Evolutionary conservation across 2,888 invertebrate species (phyloP).

Genomic region (Noctua pronuba): DNA sequence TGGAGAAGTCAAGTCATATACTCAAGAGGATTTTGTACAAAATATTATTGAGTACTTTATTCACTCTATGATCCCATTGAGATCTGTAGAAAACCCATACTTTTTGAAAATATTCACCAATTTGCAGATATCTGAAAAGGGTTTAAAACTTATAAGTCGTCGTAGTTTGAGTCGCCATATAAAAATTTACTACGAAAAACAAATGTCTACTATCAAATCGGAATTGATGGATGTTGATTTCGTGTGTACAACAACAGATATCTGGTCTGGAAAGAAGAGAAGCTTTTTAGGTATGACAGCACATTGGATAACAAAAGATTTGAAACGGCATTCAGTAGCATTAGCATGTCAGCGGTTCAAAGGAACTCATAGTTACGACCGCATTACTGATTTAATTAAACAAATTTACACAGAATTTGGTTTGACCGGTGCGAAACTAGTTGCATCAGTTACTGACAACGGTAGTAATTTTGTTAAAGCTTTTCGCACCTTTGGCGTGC

Average conservation of each 20-base stretch:
- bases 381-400: too few species aligned
- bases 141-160: too few species aligned
- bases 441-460: too few species aligned
- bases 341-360: slow-evolving; percentile 50
- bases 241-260: too few species aligned
- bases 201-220: too few species aligned
- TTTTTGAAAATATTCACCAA: slow-evolving; percentile 49
- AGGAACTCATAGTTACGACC: slow-evolving; percentile 40
- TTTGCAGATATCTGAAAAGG: slow-evolving; percentile 10
- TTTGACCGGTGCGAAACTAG: too few species aligned
- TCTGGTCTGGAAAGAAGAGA: slow-evolving; percentile 4
- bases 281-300: slow-evolving; percentile 56
- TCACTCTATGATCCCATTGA: slow-evolving; percentile 53
- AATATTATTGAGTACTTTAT: slow-evolving; percentile 50
- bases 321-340: slow-evolving; percentile 50
- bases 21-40: slow-evolving; percentile 38
- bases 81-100: slow-evolving; percentile 49
- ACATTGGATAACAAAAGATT: slow-evolving; percentile 55
- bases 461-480: too few species aligned
- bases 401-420: too few species aligned
- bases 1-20: slow-evolving; percentile 7
- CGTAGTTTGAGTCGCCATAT: too few species aligned
- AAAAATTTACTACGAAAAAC: too few species aligned
- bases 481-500: too few species aligned
- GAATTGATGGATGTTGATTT: too few species aligned